Evolutionary conservation across 2,113 vertebrate genomes (phyloP).

Genomic region (Corynorhinus townsendii): DNA sequence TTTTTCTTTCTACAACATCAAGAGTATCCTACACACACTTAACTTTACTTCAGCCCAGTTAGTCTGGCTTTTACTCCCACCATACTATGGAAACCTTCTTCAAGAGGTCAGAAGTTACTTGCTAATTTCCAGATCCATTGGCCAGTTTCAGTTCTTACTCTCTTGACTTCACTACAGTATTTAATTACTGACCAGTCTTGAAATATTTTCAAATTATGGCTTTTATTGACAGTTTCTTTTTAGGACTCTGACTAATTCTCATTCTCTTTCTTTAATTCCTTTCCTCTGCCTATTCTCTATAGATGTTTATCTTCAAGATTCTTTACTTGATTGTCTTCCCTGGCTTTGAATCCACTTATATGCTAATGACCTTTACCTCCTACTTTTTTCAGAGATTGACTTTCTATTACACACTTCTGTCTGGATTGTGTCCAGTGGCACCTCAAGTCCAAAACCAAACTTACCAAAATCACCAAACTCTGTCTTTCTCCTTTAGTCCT

Average conservation of each 20-base stretch:
- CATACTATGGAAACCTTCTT: neutral
- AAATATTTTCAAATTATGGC: neutral
- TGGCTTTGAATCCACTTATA: neutral
- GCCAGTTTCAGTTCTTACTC: neutral
- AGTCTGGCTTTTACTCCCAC: neutral
- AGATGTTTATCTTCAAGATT: neutral
- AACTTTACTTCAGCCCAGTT: neutral
- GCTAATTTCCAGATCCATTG: neutral
- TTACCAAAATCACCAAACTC: neutral
- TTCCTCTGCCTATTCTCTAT: neutral
- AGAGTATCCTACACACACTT: neutral
- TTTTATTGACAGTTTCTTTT: neutral
- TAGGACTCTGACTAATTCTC: neutral
- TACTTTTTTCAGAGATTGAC: neutral
- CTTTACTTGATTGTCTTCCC: neutral
- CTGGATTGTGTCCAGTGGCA: neutral
- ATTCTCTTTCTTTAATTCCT: neutral
- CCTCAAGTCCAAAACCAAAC: neutral
- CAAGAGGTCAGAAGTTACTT: neutral
- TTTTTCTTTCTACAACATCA: neutral
- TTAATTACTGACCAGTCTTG: neutral
- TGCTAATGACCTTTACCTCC: neutral
- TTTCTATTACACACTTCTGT: neutral
- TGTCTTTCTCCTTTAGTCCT: neutral
- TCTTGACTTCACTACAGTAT: neutral